Evolutionary conservation across 2,113 vertebrate genomes (phyloP).

Genomic region (Takifugu flavidus): DNA sequence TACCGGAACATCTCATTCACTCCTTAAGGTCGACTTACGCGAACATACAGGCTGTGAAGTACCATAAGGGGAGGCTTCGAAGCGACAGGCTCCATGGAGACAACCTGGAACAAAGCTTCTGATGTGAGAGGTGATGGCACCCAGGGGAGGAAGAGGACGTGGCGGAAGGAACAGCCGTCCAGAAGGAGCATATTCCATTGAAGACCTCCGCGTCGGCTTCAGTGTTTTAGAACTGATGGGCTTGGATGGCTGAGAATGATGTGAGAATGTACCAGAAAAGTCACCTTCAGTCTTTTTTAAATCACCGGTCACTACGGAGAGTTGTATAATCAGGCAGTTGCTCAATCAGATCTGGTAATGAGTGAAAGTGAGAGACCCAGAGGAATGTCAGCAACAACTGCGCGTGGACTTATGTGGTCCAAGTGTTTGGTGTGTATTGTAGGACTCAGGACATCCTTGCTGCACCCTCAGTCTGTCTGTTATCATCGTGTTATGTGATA

Average conservation of each 20-base stretch:
- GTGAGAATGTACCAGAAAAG: no score
- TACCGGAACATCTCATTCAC: constrained; percentile 38
- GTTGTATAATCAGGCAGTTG: no score
- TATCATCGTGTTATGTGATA: no score
- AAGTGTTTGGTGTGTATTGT: no score
- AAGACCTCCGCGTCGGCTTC: not conserved
- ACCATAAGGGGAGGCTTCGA: not conserved
- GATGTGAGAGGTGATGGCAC: not conserved
- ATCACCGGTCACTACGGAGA: no score
- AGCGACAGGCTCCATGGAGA: not conserved
- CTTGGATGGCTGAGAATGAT: not conserved
- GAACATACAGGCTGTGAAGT: constrained; percentile 56
- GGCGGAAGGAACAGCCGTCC: not conserved
- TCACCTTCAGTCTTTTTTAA: no score
- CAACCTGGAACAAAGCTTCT: not conserved
- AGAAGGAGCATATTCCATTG: not conserved
- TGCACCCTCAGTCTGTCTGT: no score
- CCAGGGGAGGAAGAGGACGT: not conserved
- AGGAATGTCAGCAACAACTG: no score
- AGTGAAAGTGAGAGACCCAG: no score
- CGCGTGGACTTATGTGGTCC: no score
- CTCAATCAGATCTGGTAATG: no score
- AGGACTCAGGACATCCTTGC: no score
- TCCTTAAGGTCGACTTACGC: constrained; percentile 54
- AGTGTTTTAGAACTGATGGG: not conserved